Base-by-base conservation (phyloP, 1,140 invertebrate genomes). In the Cyrtorhinus lividipennis region DNA sequence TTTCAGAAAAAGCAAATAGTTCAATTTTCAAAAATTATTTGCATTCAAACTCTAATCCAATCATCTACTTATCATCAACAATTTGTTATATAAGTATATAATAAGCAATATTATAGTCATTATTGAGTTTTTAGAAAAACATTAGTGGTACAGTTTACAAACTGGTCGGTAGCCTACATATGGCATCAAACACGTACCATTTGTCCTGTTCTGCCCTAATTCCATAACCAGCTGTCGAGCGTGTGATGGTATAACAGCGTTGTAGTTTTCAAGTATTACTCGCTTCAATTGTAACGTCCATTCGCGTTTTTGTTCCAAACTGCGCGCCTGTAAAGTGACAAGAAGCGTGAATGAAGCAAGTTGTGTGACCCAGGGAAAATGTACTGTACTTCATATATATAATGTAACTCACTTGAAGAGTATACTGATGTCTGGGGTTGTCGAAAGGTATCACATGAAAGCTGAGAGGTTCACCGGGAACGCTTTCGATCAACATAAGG, bases 361-460 rank as follows among this genome's bases (percentile, higher is more conserved):
- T n/a, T n/a, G n/a, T n/a, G n/a, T n/a, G n/a, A 45, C 10, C 10
- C 10, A n/a, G 10, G 38, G 10, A 45, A 45, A 45, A 45, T 45
- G 38, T 45, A 45, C 38, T 45, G 38, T 12, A 45, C n/a, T n/a
- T n/a, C n/a, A n/a, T n/a, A n/a, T n/a, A n/a, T n/a, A n/a, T n/a
- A n/a, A n/a, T 38, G 15, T 5, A 24, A 62, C 46, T 72, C 76
- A 86, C 85, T 79, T 93, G 88, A 66, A 98, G 77, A 18, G 92
- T 95, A 67, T 90, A 90, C 73, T 95, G 91, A 61, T 84, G 75
- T 65, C 87, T 79, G 61, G 92, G 92, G 78, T 92, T 91, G 73
- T 97, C 89, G 76, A 94, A 96, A 45, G 93, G 92, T 70, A 98
- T 90, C 26, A 96, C 88, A 75, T 96, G 92, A 76, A 98, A 97